A percentile compares a stretch with the other conserved stretches of the same genome.
Evolutionary conservation across 2,888 invertebrate genomes (phyloP).

Genomic region (Fragum whitleyi): DNA sequence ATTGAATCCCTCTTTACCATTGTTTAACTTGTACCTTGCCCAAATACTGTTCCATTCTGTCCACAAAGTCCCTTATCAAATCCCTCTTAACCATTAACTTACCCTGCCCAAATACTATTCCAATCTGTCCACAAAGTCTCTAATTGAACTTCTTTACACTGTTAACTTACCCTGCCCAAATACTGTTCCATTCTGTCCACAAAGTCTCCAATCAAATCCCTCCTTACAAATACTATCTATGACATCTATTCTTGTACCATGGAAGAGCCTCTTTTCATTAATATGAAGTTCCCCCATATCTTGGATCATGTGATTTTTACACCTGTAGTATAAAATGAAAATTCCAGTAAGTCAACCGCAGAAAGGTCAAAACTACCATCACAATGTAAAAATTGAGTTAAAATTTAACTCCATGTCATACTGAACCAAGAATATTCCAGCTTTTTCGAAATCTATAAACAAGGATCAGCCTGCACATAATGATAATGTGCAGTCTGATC

Average conservation of each 20-base stretch:
- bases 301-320: slow-evolving; percentile 67
- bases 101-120: slow-evolving; percentile 69
- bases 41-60: not conserved
- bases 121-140: slow-evolving; percentile 73
- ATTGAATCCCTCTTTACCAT: too few species aligned
- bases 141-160: slow-evolving; percentile 71
- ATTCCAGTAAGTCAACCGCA: too few species aligned
- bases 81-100: not conserved
- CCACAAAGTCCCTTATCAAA: too few species aligned
- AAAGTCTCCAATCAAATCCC: slow-evolving; percentile 75
- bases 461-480: too few species aligned
- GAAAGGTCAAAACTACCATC: too few species aligned
- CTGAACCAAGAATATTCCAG: too few species aligned
- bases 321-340: not conserved
- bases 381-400: too few species aligned
- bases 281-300: slow-evolving; percentile 64
- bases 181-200: slow-evolving; percentile 69
- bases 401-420: too few species aligned
- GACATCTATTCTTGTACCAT: slow-evolving; percentile 54
- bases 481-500: too few species aligned
- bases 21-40: not conserved
- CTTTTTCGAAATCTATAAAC: too few species aligned
- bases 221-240: slow-evolving; percentile 69
- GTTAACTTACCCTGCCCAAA: slow-evolving; percentile 66
- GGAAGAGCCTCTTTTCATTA: slow-evolving; percentile 71